Evolutionary conservation across 2,113 vertebrate genomes (phyloP).

Genomic region (Ondatra zibethicus): DNA sequence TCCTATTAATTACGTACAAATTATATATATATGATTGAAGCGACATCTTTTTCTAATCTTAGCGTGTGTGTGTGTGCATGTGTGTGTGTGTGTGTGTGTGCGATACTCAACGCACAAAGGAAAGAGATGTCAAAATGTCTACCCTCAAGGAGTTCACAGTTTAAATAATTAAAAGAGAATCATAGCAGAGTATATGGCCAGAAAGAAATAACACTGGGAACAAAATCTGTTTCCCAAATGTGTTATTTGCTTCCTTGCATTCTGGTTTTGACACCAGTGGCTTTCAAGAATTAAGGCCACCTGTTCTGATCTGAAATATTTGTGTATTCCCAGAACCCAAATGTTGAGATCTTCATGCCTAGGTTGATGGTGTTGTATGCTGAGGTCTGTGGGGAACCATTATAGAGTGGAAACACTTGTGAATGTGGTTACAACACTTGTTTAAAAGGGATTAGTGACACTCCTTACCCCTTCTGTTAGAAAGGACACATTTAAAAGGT

Average conservation of each 20-base stretch:
- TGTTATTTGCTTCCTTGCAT: background rate
- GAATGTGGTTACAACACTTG: accelerated
- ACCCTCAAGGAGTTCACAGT: background rate
- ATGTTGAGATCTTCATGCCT: background rate
- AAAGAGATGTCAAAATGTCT: background rate
- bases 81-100: background rate
- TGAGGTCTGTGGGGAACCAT: background rate
- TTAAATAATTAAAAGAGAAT: background rate
- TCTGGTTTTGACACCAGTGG: background rate
- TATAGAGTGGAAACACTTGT: background rate
- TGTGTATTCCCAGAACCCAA: background rate
- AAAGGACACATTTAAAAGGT: background rate
- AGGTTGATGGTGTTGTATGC: background rate
- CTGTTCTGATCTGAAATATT: background rate
- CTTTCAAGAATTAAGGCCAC: background rate
- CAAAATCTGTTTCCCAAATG: background rate
- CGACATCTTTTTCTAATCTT: background rate
- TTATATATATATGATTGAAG: background rate
- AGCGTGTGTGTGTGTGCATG: background rate
- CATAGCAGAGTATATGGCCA: background rate
- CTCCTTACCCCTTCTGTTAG: background rate
- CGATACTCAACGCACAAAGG: background rate
- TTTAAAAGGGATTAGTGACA: background rate
- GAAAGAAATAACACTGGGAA: background rate
- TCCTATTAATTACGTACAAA: background rate